Base-by-base conservation (phyloP, 2,113 vertebrate genomes). In the Alethe diademata region DNA sequence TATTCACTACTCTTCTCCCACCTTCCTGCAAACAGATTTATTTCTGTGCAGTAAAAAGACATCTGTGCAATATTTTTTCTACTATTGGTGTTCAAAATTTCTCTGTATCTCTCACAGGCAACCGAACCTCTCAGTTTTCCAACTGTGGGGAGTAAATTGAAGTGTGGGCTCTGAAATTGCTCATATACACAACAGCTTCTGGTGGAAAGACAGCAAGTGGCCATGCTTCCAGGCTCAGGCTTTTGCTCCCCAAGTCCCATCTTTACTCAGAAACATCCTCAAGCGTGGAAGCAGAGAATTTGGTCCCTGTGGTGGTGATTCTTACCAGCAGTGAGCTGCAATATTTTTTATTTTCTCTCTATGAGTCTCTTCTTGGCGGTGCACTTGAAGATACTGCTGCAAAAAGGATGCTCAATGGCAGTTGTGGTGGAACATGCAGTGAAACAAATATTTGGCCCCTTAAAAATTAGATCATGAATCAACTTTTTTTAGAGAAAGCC, bases 331-430 rank as follows among this genome's bases (percentile, higher is more conserved):
- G 25, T 38, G 17, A 95, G 14, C 11, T 36, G 45, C 9, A 58
- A 42, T 33, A 40, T 53, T n/a, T 25, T 40, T 82, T 45, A 16
- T 71, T 93, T 82, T 79, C 24, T 57, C 2, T 72, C 35, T 58
- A 19, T 54, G 25, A 54, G 11, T 38, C 9, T 80, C 16, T 43
- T 79, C 45, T 89, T 0, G 0, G 3, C 40, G 19, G 13, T 48
- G 14, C 22, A 43, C 0, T 0, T 64, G 71, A 78, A 65, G 66
- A 12, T 20, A 47, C 0, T 0, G 3, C 53, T 86, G 12, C 42
- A 58, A 70, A 53, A 38, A 11, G 17, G 40, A 25, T 72, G 58
- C 11, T 57, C 4, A 38, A 8, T 54, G 54, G 31, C 7, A 53
- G 4, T 3, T 73, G n/a, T 26, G 19, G 9, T 69, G 18, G 19